Evolutionary conservation across 2,797 vertebrate genomes (phyloP).

Genomic region (Darevskia mixta): DNA sequence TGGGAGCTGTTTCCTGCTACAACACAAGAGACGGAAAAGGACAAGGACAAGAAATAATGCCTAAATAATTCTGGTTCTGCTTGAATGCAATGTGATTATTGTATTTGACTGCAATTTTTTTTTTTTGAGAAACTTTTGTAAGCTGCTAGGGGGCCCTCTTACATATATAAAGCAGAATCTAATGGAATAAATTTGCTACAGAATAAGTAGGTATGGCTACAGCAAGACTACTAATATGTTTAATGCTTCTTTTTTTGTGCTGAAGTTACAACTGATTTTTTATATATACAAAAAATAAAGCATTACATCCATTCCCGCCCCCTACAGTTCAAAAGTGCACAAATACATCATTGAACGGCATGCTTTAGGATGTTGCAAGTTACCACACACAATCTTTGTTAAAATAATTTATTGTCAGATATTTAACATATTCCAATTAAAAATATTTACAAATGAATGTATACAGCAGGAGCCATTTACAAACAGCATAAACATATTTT

Average conservation of each 20-base stretch:
- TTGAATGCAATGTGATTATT: too few species aligned
- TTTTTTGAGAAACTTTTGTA: neutral
- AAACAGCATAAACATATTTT: constrained; percentile 64
- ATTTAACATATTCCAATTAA: constrained; percentile 78
- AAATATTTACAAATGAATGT: constrained; percentile 80
- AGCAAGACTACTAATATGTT: neutral
- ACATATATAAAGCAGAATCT: neutral
- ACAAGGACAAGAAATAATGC: too few species aligned
- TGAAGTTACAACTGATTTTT: neutral
- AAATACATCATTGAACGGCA: neutral
- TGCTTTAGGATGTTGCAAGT: neutral
- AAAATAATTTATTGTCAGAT: constrained; percentile 83
- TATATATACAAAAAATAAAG: neutral
- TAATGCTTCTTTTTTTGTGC: neutral
- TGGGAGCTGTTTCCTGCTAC: too few species aligned
- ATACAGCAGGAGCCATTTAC: constrained; percentile 66
- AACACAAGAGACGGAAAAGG: too few species aligned
- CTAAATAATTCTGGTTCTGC: too few species aligned
- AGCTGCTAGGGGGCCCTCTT: neutral
- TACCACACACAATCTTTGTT: constrained; percentile 61
- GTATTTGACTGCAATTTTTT: neutral
- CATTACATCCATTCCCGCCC: neutral
- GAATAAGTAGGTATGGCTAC: neutral
- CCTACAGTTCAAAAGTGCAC: neutral
- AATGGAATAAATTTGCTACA: neutral